Conservation (phyloP, 2,888 invertebrate species). For the Sinhomidia bicolor region DNA sequence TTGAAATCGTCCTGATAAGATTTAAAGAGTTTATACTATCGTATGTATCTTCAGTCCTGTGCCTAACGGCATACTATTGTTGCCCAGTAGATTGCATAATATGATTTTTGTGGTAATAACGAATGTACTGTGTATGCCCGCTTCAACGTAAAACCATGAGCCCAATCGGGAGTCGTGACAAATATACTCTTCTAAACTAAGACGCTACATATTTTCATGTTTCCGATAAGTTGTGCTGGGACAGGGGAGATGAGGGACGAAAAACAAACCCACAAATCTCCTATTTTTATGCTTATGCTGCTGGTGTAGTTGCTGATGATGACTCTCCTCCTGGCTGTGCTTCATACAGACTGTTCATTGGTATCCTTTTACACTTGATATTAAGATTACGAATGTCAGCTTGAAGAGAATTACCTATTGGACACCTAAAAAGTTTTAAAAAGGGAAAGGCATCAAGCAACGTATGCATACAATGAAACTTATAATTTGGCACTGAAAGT, state of each 20-base stretch:
- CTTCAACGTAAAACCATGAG: not conserved
- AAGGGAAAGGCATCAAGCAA: slow-evolving; percentile 40
- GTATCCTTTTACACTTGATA: slow-evolving; percentile 84
- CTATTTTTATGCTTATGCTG: slow-evolving; percentile 44
- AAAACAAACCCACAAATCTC: not conserved
- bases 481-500: slow-evolving; percentile 11
- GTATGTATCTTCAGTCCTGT: slow-evolving; percentile 52
- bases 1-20: slow-evolving; percentile 13
- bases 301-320: slow-evolving; percentile 46
- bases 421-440: slow-evolving; percentile 82
- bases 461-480: not conserved
- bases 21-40: slow-evolving; percentile 2
- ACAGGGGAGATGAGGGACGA: not conserved
- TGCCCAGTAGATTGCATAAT: not conserved
- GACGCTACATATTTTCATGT: slow-evolving; percentile 17
- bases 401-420: slow-evolving; percentile 86
- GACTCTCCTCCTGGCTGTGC: slow-evolving; percentile 14
- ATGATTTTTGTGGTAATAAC: not conserved
- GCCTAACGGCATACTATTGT: slow-evolving; percentile 42
- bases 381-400: slow-evolving; percentile 84
- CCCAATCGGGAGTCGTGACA: slow-evolving; percentile 16
- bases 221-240: slow-evolving; percentile 27
- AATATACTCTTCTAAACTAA: not conserved
- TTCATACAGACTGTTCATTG: slow-evolving; percentile 75
- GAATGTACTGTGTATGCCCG: not conserved